Conservation (phyloP, 2,797 vertebrate species). For the Erpetoichthys calabaricus region DNA sequence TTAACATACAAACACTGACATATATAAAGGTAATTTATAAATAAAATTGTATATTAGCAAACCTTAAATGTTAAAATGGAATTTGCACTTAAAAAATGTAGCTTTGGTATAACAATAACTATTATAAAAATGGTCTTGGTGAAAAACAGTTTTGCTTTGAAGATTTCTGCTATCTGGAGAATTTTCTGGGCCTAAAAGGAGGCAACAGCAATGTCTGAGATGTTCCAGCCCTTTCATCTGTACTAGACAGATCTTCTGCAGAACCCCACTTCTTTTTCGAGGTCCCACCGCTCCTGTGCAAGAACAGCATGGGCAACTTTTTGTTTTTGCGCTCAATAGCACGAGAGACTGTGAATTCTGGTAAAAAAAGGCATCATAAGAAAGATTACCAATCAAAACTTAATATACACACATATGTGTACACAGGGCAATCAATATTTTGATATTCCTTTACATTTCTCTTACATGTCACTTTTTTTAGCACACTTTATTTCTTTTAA, state of each 20-base stretch:
- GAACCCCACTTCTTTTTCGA: conserved; percentile 40
- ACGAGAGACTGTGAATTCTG: conserved; percentile 42
- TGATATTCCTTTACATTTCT: not conserved
- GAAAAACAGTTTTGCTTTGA: no score
- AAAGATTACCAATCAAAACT: not conserved
- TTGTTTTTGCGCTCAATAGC: conserved; percentile 46
- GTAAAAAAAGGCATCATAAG: not conserved
- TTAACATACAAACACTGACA: no score
- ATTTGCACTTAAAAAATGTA: no score
- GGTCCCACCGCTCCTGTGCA: conserved; percentile 28
- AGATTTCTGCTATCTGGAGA: conserved; percentile 35
- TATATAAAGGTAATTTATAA: no score
- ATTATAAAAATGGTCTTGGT: no score
- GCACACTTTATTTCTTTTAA: no score
- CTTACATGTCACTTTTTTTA: not conserved
- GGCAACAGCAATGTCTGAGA: conserved; percentile 28
- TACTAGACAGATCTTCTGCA: conserved; percentile 37
- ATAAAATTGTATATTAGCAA: no score
- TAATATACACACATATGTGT: not conserved
- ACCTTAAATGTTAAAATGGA: no score
- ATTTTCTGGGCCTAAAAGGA: conserved; percentile 33
- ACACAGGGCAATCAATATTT: not conserved
- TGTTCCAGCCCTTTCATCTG: conserved; percentile 28
- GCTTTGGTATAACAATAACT: no score
- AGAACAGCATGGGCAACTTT: conserved; percentile 48